Base-by-base conservation (phyloP, 1,140 invertebrate species). In the Leguminivora glycinivorella region DNA sequence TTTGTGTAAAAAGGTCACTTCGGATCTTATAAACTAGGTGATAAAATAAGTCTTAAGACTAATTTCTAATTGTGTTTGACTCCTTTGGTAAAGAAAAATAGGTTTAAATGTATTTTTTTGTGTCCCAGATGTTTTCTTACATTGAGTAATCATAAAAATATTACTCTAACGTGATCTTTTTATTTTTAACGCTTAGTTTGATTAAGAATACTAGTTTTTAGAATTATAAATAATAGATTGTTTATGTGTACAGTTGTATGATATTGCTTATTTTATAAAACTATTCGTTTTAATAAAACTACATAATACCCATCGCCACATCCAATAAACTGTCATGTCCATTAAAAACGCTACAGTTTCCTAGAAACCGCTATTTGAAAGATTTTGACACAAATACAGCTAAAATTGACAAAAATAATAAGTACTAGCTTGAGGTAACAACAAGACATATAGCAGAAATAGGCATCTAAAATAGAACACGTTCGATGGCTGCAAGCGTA, bases 361-460 rank as follows among this genome's bases (percentile, higher is more conserved):
- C 31, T 34, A 34, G 14, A 3, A 14, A 38, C 34, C 34, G 31
- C 7, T 2, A 9, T 9, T 12, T 12, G 34, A 9, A 10, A 12
- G 9, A 38, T 43, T 43, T 43, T 4, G 40, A 43, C 40, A 43
- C 29, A 38, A 38, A 38, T 38, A 34, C 1, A 25, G 22, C 1
- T 58, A 9, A 60, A 60, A 60, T 14, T 60, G 14, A n/a, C 25
- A 60, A 25, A 56, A 60, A 60, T n/a, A 60, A 58, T 60, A 60
- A 58, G 24, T 26, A 26, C 56, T 58, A 29, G 24, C 0, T 58
- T 31, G 58, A 63, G 14, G 9, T 26, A 22, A 17, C 58, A 60
- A 14, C 10, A 29, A 58, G 26, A 31, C 58, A 31, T n/a, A 9
- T 7, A 63, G 26, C 26, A 17, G 26, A 63, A 52, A 31, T 31